Evolutionary conservation across 2,113 vertebrate species (phyloP), one percentile per base, ranked within the genome.

Genomic region (Ranitomeya variabilis): DNA sequence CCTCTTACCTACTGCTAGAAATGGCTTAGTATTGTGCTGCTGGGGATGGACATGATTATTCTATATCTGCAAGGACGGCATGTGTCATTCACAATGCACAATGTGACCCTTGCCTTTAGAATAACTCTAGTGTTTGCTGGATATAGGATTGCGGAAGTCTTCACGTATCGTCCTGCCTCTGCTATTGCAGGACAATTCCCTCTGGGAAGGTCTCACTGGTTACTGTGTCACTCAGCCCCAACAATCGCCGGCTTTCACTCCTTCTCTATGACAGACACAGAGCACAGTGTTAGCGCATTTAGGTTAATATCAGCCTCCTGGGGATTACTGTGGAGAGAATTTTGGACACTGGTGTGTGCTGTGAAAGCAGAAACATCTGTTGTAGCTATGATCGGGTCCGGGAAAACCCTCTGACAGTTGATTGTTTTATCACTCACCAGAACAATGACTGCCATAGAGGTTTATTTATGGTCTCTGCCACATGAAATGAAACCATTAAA

Each of bases 361-460:
- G n/a, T 60, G 18, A 87, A 62, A 74, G 79, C 31, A 60, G 54
- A 74, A 82, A 87, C 78, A 87, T 87, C 79, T 82, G 86, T 81
- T 87, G 66, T 31, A 21, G 79, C 37, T 82, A 73, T 73, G 80
- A 82, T 37, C 13, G 15, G n/a, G 79, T 67, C 66, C 52, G 21
- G 13, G 55, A 31, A 80, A 80, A 57, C 23, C 54, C n/a, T 60
- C 7, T 9, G 23, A 80, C 78, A 59, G 13, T 57, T 80, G 13
- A 74, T 26, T 14, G n/a, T 60, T 60, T 59, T 16, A 15, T 80
- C 23, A 9, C 55, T 60, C 6, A 31, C 12, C 15, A 80, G 26
- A 54, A 21, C 9, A 59, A 52, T 15, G 23, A 23, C 37, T 45
- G 52, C 54, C 21, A 57, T 23, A 26, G n/a, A 80, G 21, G 12